Evolutionary conservation across 2,888 invertebrate genomes (phyloP).

Genomic region (Drymonia ruficornis): DNA sequence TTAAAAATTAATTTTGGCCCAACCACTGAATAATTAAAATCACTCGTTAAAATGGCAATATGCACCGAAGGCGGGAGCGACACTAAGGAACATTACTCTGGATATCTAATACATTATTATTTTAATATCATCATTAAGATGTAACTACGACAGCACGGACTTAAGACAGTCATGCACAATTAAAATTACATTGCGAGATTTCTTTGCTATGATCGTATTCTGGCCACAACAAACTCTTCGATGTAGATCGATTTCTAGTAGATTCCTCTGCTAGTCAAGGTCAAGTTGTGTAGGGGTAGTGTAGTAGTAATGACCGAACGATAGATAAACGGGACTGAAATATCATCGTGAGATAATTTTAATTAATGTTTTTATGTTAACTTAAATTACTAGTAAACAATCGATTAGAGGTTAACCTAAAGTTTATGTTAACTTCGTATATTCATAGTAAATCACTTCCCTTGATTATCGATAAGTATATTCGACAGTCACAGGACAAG

Average conservation of each 20-base stretch:
- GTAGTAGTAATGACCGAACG: slow-evolving; percentile 60
- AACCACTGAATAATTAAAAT: slow-evolving; percentile 58
- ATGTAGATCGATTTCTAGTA: slow-evolving; percentile 33
- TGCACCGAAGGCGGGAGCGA: slow-evolving; percentile 47
- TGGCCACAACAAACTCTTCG: slow-evolving; percentile 5
- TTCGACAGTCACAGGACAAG: no score
- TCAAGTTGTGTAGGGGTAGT: slow-evolving; percentile 16
- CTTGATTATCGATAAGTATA: no score
- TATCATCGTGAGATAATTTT: slow-evolving; percentile 37
- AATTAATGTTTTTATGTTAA: slow-evolving; percentile 7
- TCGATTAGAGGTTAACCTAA: not conserved
- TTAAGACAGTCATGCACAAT: slow-evolving; percentile 38
- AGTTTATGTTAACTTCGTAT: no score
- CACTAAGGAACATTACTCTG: slow-evolving; percentile 53
- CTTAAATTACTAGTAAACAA: not conserved
- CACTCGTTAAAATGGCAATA: slow-evolving; percentile 32
- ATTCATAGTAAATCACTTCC: no score
- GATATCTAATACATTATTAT: slow-evolving; percentile 51
- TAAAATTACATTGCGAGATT: slow-evolving; percentile 36
- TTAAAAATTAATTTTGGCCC: slow-evolving; percentile 14
- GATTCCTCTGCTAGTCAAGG: slow-evolving; percentile 15
- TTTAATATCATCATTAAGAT: slow-evolving; percentile 37
- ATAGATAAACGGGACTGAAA: slow-evolving; percentile 51
- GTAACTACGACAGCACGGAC: slow-evolving; percentile 37
- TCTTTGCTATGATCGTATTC: not conserved